phyloP scores from a whole-genome alignment of 2,113 vertebrate species.

The Promerops cafer region DNA sequence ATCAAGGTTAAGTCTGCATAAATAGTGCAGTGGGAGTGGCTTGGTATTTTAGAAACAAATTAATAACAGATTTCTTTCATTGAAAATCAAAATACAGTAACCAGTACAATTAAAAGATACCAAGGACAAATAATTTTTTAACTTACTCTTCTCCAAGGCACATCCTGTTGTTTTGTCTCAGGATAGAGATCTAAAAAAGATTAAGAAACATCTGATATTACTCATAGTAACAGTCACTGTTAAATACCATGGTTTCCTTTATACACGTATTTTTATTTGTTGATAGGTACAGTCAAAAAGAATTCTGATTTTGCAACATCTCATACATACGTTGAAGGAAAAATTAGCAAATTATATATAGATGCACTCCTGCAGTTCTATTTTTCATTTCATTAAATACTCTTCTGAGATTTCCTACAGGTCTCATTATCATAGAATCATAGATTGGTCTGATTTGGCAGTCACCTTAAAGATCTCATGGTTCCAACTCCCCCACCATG shows the following conservation, averaged over 20 bases:
- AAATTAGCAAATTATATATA: neutral
- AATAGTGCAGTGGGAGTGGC: neutral
- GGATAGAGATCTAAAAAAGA: conserved; percentile 83
- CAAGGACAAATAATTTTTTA: neutral
- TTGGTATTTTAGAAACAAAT: neutral
- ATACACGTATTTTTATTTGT: neutral
- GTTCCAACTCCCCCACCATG: neutral
- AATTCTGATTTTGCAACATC: neutral
- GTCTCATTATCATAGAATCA: neutral
- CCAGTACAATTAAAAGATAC: neutral
- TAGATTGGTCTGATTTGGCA: neutral
- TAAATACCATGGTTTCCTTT: neutral
- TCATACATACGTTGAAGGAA: neutral
- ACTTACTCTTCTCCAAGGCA: conserved; percentile 85
- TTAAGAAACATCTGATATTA: neutral
- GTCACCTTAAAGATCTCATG: neutral
- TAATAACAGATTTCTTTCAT: neutral
- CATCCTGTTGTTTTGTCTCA: conserved; percentile 89
- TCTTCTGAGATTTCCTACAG: neutral
- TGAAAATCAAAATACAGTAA: neutral
- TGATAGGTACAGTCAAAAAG: neutral
- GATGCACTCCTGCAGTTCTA: neutral
- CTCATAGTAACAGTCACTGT: neutral
- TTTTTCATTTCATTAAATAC: neutral
- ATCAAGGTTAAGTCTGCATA: neutral